Conservation (phyloP, 2,888 invertebrate species). For the Leptinotarsa haldemani region DNA sequence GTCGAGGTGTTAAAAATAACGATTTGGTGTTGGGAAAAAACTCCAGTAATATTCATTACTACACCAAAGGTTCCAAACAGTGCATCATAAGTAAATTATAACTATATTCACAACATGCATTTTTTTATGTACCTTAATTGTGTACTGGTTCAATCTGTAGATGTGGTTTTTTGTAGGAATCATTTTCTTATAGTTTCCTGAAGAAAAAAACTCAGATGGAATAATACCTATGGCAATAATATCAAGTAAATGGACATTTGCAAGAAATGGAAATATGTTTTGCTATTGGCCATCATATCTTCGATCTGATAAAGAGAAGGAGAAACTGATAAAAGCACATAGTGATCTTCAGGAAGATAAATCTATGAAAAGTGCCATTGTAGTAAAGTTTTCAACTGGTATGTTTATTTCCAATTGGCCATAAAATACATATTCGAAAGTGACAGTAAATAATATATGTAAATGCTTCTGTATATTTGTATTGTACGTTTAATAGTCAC, state of each 20-base stretch:
- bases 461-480: no score
- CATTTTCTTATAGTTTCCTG: conserved; percentile 14
- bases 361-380: not conserved
- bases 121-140: not conserved
- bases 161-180: not conserved
- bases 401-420: not conserved
- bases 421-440: not conserved
- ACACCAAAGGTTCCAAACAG: no score
- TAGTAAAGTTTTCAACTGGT: conserved; percentile 16
- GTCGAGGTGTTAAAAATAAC: no score
- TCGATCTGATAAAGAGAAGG: conserved; percentile 17
- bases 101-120: not conserved
- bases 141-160: not conserved
- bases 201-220: conserved; percentile 7
- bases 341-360: not conserved
- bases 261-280: conserved; percentile 7
- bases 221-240: conserved; percentile 16
- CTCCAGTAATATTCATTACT: no score
- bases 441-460: no score
- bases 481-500: no score
- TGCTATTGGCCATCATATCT: conserved; percentile 16
- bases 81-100: no score
- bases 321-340: conserved; percentile 14
- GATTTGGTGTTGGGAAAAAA: no score
- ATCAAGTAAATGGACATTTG: conserved; percentile 6